Base-by-base conservation (phyloP, 2,797 vertebrate genomes). In the Chelonia mydas region DNA sequence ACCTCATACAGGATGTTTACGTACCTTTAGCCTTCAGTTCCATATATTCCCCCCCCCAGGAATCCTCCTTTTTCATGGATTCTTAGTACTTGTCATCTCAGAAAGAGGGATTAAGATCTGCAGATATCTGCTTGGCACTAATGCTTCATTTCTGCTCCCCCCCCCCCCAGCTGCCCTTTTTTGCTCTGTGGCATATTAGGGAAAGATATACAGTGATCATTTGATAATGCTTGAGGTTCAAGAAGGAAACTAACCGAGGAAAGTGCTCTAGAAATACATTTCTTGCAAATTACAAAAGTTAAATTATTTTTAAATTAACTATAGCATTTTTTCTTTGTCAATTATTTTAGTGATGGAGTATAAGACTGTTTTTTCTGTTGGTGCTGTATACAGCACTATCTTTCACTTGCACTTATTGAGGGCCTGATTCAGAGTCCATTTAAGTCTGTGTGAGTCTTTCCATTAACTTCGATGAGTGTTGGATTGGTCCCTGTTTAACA, bases 361-460 rank as follows among this genome's bases (percentile, higher is more conserved):
- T 17, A 47, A 96, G 84, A n/a, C 72, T 57, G n/a, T 11, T 84
- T 51, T 90, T 76, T 27, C 53, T 59, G 7, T 41, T 54, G 28
- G 11, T 31, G 37, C 68, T 31, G 11, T 84, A 21, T 2, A 80
- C 59, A 0, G 59, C 41, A 41, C 41, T 78, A 92, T 95, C 90
- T 97, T 97, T 96, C 83, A 82, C 95, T 80, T 97, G 57, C 80
- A 54, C 93, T 83, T 94, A 90, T 79, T 82, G 93, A 96, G 49
- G 0, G 2, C 57, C 86, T 51, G 37, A 78, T 93, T 95, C 82
- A n/a, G 13, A 81, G 51, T 88, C 87, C 86, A 0, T 79, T 91
- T 90, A 90, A 85, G 78, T 33, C 83, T 92, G 59, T 33, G 49
- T 50, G 57, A 41, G 55, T 78, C 51, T 23, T 91, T 47, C 76